A percentile compares a stretch with the other conserved stretches of the same genome.
Conservation (phyloP, 1,140 invertebrate genomes). For the Panagrolaimus sp. region DNA sequence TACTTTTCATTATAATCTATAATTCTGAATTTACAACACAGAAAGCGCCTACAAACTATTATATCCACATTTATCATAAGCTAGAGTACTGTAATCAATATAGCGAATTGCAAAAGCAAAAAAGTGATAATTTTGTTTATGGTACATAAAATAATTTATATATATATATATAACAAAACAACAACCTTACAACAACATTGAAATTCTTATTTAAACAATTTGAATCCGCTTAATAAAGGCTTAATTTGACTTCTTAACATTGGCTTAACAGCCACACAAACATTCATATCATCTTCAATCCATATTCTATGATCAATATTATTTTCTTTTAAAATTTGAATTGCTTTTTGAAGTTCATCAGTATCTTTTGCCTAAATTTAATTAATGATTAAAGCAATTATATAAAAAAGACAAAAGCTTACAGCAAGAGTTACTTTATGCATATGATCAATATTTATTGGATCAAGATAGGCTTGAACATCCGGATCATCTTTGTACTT, state of each 20-base stretch:
- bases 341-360: constrained; percentile 67
- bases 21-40: no score
- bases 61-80: no score
- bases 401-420: not conserved
- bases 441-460: constrained; percentile 22
- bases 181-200: no score
- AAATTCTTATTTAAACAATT: not conserved
- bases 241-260: not conserved
- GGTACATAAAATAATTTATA: no score
- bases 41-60: no score
- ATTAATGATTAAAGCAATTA: constrained; percentile 1
- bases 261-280: constrained; percentile 77
- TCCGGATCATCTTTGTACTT: constrained; percentile 22
- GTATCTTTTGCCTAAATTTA: constrained; percentile 68
- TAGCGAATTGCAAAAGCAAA: no score
- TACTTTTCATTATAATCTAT: no score
- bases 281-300: constrained; percentile 92
- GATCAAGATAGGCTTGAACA: constrained; percentile 9
- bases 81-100: no score
- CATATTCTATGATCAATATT: constrained; percentile 81
- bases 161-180: no score
- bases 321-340: constrained; percentile 67
- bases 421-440: constrained; percentile 25
- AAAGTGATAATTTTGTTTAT: no score
- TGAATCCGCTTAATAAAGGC: not conserved